Base-by-base conservation (phyloP, 2,113 vertebrate species). In the Formicarius rufipectus region DNA sequence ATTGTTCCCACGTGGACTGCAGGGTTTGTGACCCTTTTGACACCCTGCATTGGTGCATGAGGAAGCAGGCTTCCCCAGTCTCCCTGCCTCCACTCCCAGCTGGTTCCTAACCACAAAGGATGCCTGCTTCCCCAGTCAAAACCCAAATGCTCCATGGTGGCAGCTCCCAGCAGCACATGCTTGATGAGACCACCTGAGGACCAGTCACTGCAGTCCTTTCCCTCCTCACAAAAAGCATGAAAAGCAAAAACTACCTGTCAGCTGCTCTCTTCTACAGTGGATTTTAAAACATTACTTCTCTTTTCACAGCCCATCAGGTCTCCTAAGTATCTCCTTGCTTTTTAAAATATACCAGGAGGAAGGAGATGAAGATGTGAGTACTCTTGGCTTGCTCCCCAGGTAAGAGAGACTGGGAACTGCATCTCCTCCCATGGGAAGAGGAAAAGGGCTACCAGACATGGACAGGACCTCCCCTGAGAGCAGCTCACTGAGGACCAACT, bases 21-120 rank as follows among this genome's bases (percentile, higher is more conserved):
- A 67, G 81, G 25, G 27, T 56, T 22, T 84, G 33, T 59, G 81
- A 92, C 40, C 55, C 37, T 81, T 89, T 78, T 39, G 78, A 64
- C 23, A 27, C n/a, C 13, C 8, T 18, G 35, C 64, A 45, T 5
- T 6, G 84, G 13, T 0, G 0, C 53, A 53, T 2, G 17, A 77
- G 22, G 47, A 42, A 77, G 42, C 7, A 74, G 35, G 23, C 14
- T 5, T 42, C 39, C 30, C 25, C 1, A 5, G 23, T 10, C 55
- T 71, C 55, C 14, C 35, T 4, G 3, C 19, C 27, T 85, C n/a
- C 19, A 27, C 16, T 52, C 62, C 40, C 63, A 84, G 44, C 19
- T 7, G 2, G 33, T 56, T 6, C 30, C 49, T 78, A 37, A 30
- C 7, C 67, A 68, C 30, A 18, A 49, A 39, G 14, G 52, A 59